Evolutionary conservation across 2,888 invertebrate genomes (phyloP), one percentile per base, ranked within the genome.

Genomic region (Spilosoma lubricipeda): DNA sequence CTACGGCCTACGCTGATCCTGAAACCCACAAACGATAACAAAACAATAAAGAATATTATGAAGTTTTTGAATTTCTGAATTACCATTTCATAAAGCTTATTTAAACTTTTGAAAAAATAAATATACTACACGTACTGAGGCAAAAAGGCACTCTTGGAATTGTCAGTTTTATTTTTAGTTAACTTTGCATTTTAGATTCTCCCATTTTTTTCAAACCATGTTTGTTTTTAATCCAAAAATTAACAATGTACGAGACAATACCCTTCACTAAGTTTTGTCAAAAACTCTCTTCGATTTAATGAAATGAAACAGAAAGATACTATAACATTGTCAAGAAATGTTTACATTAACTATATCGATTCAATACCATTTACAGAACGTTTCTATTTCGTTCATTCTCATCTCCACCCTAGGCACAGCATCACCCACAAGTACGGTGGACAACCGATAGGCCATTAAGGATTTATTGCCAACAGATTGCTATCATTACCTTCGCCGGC

Each of bases 401-500:
- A 63, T 33, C 20, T 72, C 45, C 15, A 20, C 76, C 36, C 23
- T 73, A 66, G 79, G 85, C 78, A 82, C 85, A 86, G 86, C 86
- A 89, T 91, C 91, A 90, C 87, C 90, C 89, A 90, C 92, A 89
- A 91, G 88, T 86, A 85, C 91, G 87, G 93, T 93, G 93, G 94
- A 94, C 94, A 93, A 91, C 87, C 90, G 91, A 94, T 92, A 91
- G 92, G 88, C 93, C 86, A 93, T 94, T 94, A 93, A 90, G 90
- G 91, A 94, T 94, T 94, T 94, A 94, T 94, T 87, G 92, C 92
- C 87, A 87, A 88, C 89, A 93, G 94, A 94, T 94, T 92, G 93
- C 94, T 94, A 94, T 94, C 93, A 94, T 94, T 94, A 93, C 89
- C 86, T 85, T 82, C 87, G 82, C 82, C 83, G 84, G 83, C 88